Percentiles rank a stretch among this genome's conserved stretches.
These are phyloP conservation scores for Sparidentex hasta DNA, from an alignment of 2,797 vertebrate genomes.

Conservation along the genomic window DNA sequence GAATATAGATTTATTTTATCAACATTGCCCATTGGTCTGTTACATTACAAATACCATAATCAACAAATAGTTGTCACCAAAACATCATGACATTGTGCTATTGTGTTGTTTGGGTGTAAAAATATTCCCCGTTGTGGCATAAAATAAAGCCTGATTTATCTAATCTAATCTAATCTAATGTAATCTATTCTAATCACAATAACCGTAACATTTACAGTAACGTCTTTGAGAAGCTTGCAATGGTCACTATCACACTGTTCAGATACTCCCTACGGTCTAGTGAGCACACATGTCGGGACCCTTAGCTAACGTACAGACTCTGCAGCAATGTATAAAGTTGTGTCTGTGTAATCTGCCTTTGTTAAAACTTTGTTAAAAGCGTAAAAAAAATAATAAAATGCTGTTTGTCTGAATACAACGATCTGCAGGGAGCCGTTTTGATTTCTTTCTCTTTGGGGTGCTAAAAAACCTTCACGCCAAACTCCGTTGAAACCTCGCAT, in stretches of 20 bases:
- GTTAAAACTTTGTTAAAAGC: background rate
- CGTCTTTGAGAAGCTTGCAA: background rate
- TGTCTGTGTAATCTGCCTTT: background rate
- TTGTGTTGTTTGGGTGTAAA: no score
- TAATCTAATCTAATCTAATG: no score
- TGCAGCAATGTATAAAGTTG: background rate
- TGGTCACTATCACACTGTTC: no score
- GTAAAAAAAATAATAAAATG: no score
- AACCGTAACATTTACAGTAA: background rate
- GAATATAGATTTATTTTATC: background rate
- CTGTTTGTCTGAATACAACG: background rate
- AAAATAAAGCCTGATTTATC: no score
- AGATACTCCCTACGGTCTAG: no score
- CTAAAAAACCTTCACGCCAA: background rate
- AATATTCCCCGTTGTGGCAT: no score
- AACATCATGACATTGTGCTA: background rate
- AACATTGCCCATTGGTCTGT: background rate
- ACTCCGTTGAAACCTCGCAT: background rate
- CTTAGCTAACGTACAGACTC: background rate
- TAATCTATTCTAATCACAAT: background rate
- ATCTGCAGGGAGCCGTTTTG: background rate
- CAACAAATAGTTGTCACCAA: background rate
- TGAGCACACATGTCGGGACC: background rate
- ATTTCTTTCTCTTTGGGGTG: background rate
- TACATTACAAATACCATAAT: background rate